These are phyloP conservation scores for Typhlomys cinereus DNA, from an alignment of 2,113 vertebrate species.

Conservation along the genomic window DNA sequence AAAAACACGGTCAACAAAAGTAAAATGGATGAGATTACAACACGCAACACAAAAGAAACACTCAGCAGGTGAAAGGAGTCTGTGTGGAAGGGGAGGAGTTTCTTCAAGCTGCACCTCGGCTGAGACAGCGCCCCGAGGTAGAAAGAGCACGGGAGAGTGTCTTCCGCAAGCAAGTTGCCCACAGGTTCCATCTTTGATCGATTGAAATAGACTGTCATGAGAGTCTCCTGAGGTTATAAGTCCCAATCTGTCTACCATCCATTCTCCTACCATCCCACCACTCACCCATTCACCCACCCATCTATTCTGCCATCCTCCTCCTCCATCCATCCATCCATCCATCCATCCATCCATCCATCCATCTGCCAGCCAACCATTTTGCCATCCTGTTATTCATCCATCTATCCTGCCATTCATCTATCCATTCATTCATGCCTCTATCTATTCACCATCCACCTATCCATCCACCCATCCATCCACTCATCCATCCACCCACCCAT, in stretches of 20 bases:
- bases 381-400: too few species aligned
- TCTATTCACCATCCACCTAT: neutral
- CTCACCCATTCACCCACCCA: too few species aligned
- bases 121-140: too few species aligned
- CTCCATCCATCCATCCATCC: too few species aligned
- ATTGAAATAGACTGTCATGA: fast-evolving
- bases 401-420: neutral
- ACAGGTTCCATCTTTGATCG: neutral
- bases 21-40: too few species aligned
- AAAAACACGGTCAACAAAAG: neutral
- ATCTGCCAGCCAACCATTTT: neutral
- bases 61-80: neutral
- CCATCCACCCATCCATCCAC: neutral
- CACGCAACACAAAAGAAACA: neutral
- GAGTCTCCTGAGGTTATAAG: neutral
- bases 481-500: neutral
- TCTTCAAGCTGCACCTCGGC: neutral
- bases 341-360: too few species aligned
- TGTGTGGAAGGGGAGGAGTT: neutral
- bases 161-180: neutral
- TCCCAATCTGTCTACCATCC: neutral
- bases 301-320: too few species aligned
- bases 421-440: neutral
- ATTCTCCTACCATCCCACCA: neutral
- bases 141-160: neutral